Evolutionary conservation across 2,888 invertebrate genomes (phyloP), one percentile per base, ranked within the genome.

Genomic region (Ptychoptera albimana): DNA sequence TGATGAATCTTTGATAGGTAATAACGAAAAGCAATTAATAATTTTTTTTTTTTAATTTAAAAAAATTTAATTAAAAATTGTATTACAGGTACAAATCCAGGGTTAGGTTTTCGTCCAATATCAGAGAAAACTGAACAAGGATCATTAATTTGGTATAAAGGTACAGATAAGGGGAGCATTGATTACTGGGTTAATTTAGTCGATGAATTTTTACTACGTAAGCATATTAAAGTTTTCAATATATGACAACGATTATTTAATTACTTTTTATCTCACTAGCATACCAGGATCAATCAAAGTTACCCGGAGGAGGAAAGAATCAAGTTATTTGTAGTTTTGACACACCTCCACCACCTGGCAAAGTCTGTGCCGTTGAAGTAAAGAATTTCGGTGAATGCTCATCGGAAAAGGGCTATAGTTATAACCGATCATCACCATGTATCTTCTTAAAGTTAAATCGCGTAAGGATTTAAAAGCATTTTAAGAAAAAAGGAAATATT

Each of bases 381-480:
- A 53, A 60, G 0, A 47, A 57, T 3, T 69, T 72, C 52, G 73
- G 71, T 1, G 61, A 65, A 2, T 81, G 81, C 53, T 64, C 70
- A 2, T 57, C 63, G 1, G 50, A 53, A 1, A 58, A 67, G 6
- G 55, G 60, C 9, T 91, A 79, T 56, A 85, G 88, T 9, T 89
- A 77, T 59, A 70, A 72, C 46, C 66, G 71, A 39, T 77, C 80
- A n/a, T 71, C 75, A 35, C 91, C 91, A 6, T 92, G 92, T 61
- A 66, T 92, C 49, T 77, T 87, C 54, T 69, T 92, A 46, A 91
- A 91, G 61, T 64, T 92, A 43, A 92, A 92, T 63, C 81, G 75
- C 67, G 82, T 82, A 62, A 63, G 62, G 56, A 14, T 15, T 13
- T 30, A 5, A 41, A 36, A 30, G 38, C 15, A 11, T n/a, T n/a